Conservation (phyloP, 2,888 invertebrate genomes). For the Pandemis heparana region DNA sequence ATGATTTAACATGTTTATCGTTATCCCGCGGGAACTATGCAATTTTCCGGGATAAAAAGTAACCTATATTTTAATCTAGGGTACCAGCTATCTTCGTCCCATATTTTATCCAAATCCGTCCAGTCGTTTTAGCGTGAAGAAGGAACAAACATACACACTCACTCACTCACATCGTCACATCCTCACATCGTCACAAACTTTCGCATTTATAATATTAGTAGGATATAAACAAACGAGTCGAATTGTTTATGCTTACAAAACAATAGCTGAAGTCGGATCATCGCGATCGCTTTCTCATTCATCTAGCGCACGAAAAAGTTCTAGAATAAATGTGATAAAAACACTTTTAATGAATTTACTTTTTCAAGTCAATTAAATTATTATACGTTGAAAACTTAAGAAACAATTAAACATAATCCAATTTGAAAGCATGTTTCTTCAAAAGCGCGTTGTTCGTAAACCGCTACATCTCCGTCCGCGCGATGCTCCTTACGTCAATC, state of each 20-base stretch:
- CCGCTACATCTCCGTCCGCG: conserved; percentile 30
- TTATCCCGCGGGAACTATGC: too few species aligned
- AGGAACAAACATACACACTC: too few species aligned
- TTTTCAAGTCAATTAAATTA: not conserved
- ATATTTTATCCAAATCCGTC: too few species aligned
- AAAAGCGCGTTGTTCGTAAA: not conserved
- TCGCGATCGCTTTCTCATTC: not conserved
- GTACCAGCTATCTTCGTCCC: too few species aligned
- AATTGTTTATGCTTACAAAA: not conserved
- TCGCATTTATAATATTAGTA: too few species aligned
- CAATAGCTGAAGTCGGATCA: not conserved
- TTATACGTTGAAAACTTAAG: not conserved
- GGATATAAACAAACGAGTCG: not conserved
- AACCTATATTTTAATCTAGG: too few species aligned
- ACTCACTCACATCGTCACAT: too few species aligned
- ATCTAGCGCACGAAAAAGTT: too few species aligned
- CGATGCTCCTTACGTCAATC: conserved; percentile 67
- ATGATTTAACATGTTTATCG: too few species aligned
- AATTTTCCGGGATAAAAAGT: too few species aligned
- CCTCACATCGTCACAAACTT: too few species aligned
- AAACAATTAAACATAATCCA: conserved; percentile 3
- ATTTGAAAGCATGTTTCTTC: conserved; percentile 12
- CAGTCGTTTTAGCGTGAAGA: too few species aligned
- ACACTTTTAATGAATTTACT: not conserved
- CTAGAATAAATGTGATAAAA: not conserved